Evolutionary conservation across 2,888 invertebrate genomes (phyloP).

Genomic region (Empis stercorea): DNA sequence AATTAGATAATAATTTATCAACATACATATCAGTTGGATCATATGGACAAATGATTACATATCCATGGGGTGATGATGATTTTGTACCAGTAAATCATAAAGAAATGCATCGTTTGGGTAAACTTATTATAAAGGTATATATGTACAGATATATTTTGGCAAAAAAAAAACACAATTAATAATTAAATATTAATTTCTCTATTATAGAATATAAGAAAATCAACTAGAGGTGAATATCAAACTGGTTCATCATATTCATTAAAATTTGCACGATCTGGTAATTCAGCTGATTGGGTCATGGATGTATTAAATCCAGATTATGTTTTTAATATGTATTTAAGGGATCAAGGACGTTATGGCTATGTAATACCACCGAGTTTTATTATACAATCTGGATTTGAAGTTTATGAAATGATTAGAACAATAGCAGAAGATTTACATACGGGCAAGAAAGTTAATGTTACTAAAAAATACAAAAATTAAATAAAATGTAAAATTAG

Average conservation of each 20-base stretch:
- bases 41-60: constrained; percentile 39
- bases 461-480: constrained; percentile 1
- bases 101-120: constrained; percentile 21
- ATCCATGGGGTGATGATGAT: constrained; percentile 34
- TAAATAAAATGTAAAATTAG: neutral
- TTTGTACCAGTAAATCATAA: constrained; percentile 26
- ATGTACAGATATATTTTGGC: no score
- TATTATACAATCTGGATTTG: constrained; percentile 30
- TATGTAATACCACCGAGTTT: constrained; percentile 29
- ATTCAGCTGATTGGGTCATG: constrained; percentile 31
- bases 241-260: constrained; percentile 27
- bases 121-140: neutral
- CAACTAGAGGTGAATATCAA: constrained; percentile 20
- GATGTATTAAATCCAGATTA: constrained; percentile 23
- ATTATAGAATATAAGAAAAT: constrained; percentile 14
- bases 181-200: constrained; percentile 21
- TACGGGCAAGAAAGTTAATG: neutral
- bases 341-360: constrained; percentile 33
- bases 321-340: constrained; percentile 28
- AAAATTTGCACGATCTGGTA: constrained; percentile 28
- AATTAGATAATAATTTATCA: constrained; percentile 25
- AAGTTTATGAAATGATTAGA: constrained; percentile 26
- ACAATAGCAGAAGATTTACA: constrained; percentile 20
- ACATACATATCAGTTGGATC: constrained; percentile 30
- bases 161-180: no score